phyloP scores from a whole-genome alignment of 2,797 vertebrate species.

The Myripristis jacobus region DNA sequence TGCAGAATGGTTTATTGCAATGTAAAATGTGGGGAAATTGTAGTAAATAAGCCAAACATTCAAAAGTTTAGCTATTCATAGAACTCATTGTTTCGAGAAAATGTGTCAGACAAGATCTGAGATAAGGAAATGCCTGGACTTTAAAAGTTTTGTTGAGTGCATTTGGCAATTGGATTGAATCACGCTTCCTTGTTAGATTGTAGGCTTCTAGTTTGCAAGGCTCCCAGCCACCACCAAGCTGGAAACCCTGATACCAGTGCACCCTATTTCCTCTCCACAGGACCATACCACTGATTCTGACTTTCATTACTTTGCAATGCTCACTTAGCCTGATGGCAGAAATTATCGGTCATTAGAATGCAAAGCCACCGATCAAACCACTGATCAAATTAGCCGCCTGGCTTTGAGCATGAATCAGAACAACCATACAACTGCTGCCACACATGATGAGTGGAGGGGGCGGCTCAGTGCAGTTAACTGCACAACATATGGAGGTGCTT shows the following conservation, averaged over 20 bases:
- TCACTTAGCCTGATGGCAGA: slow-evolving; percentile 44
- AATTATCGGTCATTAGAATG: slow-evolving; percentile 46
- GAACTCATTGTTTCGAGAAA: too few relatives aligned
- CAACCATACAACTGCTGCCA: slow-evolving; percentile 8
- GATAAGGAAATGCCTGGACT: not conserved
- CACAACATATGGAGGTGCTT: slow-evolving; percentile 53
- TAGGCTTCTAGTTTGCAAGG: slow-evolving; percentile 18
- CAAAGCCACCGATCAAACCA: not conserved
- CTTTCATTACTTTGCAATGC: slow-evolving; percentile 47
- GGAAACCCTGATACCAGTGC: not conserved
- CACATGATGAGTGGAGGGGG: slow-evolving; percentile 37
- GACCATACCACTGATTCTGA: too few relatives aligned
- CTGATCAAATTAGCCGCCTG: slow-evolving; percentile 48
- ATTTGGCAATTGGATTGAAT: slow-evolving; percentile 13
- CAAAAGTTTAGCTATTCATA: too few relatives aligned
- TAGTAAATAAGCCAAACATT: too few relatives aligned
- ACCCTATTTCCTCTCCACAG: slow-evolving; percentile 26
- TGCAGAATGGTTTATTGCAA: too few relatives aligned
- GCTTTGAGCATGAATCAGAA: slow-evolving; percentile 26
- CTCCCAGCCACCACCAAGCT: not conserved
- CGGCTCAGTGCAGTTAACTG: slow-evolving; percentile 26
- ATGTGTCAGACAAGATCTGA: too few relatives aligned
- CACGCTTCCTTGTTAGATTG: slow-evolving; percentile 28
- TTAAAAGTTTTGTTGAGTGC: slow-evolving; percentile 5
- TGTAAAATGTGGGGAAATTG: too few relatives aligned